Evolutionary conservation across 2,888 invertebrate species (phyloP).

Genomic region (Macrosiphum euphorbiae): DNA sequence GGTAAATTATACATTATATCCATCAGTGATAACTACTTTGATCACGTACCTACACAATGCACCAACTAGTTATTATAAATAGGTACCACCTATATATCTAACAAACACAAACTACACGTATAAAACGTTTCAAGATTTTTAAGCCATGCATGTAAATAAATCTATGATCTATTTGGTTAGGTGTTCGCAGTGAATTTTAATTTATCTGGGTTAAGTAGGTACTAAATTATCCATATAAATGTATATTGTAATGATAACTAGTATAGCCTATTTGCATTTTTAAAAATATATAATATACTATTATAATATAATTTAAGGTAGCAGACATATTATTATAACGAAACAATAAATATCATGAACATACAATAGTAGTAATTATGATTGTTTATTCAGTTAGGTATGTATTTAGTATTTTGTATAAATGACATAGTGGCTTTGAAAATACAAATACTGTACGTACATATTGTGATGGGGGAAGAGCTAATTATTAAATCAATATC

Average conservation of each 20-base stretch:
- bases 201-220: not conserved
- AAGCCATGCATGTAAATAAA: not conserved
- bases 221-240: not conserved
- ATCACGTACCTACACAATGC: not conserved
- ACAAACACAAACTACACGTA: not conserved
- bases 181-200: not conserved
- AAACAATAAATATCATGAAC: not conserved
- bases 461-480: not conserved
- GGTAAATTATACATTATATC: constrained; percentile 21
- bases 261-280: not conserved
- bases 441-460: not conserved
- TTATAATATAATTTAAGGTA: too few relatives aligned
- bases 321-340: not conserved
- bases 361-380: not conserved
- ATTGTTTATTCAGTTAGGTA: not conserved
- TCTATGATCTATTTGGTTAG: not conserved
- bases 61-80: not conserved
- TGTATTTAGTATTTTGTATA: not conserved
- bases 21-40: not conserved
- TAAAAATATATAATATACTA: not conserved
- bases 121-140: not conserved
- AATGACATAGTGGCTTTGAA: not conserved
- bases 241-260: not conserved
- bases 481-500: not conserved
- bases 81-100: not conserved